Evolutionary conservation across 2,797 vertebrate genomes (phyloP).

Genomic region (Coregonus sp.): DNA sequence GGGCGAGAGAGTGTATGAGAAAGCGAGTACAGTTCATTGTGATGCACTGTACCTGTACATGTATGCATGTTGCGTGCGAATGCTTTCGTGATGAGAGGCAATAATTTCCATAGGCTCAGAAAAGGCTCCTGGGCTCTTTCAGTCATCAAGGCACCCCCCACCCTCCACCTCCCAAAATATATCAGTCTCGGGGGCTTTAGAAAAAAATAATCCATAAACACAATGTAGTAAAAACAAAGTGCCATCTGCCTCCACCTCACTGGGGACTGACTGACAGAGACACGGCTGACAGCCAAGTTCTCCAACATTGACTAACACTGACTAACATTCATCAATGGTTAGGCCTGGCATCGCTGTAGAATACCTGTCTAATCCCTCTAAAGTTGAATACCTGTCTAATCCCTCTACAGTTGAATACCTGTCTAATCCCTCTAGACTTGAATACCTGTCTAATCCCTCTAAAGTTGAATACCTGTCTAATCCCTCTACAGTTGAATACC

Average conservation of each 20-base stretch:
- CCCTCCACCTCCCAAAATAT: background rate
- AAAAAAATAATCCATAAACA: slow-evolving; percentile 2
- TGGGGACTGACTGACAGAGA: background rate
- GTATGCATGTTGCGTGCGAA: background rate
- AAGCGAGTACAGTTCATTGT: slow-evolving; percentile 5
- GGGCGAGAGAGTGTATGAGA: slow-evolving; percentile 1
- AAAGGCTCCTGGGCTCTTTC: background rate
- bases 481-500: no score
- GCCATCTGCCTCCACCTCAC: slow-evolving; percentile 27
- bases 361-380: background rate
- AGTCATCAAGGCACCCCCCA: background rate
- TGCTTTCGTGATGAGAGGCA: slow-evolving; percentile 5
- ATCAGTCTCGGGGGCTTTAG: slow-evolving; percentile 1
- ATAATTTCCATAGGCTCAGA: background rate
- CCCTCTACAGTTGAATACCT: no score
- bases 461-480: no score
- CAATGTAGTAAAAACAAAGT: slow-evolving; percentile 15
- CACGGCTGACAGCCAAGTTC: slow-evolving; percentile 6
- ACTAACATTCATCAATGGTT: slow-evolving; percentile 16
- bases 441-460: no score
- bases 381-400: background rate
- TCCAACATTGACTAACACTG: slow-evolving; percentile 10
- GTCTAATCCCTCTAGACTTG: no score
- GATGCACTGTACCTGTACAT: slow-evolving; percentile 2
- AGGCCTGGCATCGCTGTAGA: slow-evolving; percentile 7